phyloP scores from a whole-genome alignment of 30 jellyfish, hydroid and myxozoan genomes.

The Aurelia sp. region DNA sequence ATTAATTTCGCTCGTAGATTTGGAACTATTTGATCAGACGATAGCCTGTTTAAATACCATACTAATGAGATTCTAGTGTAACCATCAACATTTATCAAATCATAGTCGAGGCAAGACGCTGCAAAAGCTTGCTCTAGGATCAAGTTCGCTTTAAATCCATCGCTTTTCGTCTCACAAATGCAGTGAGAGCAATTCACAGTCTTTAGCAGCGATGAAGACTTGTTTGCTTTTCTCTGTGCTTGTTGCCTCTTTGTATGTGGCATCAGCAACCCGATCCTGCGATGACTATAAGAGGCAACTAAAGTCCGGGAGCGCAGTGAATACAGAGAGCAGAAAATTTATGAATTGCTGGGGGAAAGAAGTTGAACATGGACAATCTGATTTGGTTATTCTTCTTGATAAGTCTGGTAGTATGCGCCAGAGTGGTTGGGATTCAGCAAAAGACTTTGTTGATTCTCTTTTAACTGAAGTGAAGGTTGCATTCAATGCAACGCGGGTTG shows the following conservation, averaged over 20 bases:
- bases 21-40: slow-evolving; percentile 20
- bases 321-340: slow-evolving; percentile 36
- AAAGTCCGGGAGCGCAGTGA: slow-evolving; percentile 31
- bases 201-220: background rate
- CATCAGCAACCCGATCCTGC: slow-evolving; percentile 8
- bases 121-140: too few species aligned
- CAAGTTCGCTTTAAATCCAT: too few species aligned
- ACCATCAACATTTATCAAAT: background rate
- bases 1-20: too few species aligned
- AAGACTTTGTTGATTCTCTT: slow-evolving; percentile 77
- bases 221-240: background rate
- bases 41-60: slow-evolving; percentile 23
- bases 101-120: too few species aligned
- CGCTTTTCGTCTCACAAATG: too few species aligned
- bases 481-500: slow-evolving; percentile 93
- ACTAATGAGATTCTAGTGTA: background rate
- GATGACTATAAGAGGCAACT: slow-evolving; percentile 37
- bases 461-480: slow-evolving; percentile 88
- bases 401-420: slow-evolving; percentile 92
- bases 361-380: slow-evolving; percentile 92
- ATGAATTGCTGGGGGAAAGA: slow-evolving; percentile 91
- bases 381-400: slow-evolving; percentile 86
- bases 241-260: background rate
- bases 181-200: too few species aligned
- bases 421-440: slow-evolving; percentile 83